Conservation (phyloP, 2,888 invertebrate genomes). For the Lucinisca nassula region DNA sequence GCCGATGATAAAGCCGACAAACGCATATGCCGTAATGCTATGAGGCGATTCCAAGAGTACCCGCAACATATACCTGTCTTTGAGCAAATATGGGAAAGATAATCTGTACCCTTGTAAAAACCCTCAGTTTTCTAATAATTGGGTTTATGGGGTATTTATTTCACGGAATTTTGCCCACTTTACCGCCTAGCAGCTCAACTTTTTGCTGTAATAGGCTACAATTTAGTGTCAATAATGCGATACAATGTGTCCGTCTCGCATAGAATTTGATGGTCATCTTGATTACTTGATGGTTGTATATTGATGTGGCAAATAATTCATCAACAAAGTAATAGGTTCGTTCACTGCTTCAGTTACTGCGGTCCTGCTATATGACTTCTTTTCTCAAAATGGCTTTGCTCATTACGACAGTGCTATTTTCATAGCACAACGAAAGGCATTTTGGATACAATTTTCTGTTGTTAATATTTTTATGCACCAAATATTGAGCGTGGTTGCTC, state of each 20-base stretch:
- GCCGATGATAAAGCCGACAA: no score
- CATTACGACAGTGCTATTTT: not conserved
- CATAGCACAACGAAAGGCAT: not conserved
- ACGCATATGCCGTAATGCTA: no score
- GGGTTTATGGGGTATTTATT: no score
- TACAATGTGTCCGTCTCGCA: constrained; percentile 3
- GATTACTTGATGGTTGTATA: constrained; percentile 1
- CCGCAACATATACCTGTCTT: no score
- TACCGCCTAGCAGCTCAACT: not conserved
- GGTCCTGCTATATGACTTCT: not conserved
- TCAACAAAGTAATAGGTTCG: constrained; percentile 1
- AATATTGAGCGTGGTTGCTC: not conserved
- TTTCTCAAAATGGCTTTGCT: no score
- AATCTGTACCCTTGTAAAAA: no score
- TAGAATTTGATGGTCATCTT: not conserved
- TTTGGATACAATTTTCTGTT: not conserved
- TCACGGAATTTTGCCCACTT: no score
- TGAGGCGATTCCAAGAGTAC: no score
- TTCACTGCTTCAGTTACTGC: not conserved
- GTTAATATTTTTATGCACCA: not conserved
- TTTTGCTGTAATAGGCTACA: not conserved
- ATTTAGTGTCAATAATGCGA: constrained; percentile 4
- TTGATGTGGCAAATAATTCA: constrained; percentile 13
- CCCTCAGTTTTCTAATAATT: no score
- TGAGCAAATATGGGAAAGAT: no score